Evolutionary conservation across 2,797 vertebrate genomes (phyloP).

Genomic region (Cuniculus paca): DNA sequence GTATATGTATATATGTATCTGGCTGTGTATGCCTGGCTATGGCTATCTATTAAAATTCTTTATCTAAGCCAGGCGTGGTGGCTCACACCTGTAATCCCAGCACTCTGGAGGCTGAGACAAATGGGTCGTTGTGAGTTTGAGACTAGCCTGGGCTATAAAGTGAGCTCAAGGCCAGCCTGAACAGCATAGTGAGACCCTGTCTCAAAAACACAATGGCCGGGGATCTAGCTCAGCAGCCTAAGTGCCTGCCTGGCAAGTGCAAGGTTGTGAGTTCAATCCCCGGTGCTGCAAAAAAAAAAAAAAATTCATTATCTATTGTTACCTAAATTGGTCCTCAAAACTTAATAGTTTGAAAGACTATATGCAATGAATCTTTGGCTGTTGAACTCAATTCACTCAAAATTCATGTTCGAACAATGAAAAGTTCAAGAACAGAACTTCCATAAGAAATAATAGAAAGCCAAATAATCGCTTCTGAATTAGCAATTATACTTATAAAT

Average conservation of each 20-base stretch:
- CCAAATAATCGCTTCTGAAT: background rate
- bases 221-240: no score
- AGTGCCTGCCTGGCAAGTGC: no score
- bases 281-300: no score
- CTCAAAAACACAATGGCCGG: no score
- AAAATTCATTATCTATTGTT: background rate
- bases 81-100: no score
- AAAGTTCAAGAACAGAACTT: background rate
- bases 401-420: background rate
- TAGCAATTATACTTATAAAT: background rate
- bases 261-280: no score
- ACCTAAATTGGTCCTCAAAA: background rate
- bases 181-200: no score
- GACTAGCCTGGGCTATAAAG: no score
- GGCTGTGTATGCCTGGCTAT: background rate
- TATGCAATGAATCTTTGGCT: background rate
- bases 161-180: no score
- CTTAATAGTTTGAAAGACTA: background rate
- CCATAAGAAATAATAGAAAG: background rate
- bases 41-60: background rate
- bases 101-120: no score
- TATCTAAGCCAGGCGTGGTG: no score
- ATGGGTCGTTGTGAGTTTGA: no score
- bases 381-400: background rate
- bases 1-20: background rate